Evolutionary conservation across 2,888 invertebrate species (phyloP), one percentile per base, ranked within the genome.

Genomic region (Agriotes lineatus): DNA sequence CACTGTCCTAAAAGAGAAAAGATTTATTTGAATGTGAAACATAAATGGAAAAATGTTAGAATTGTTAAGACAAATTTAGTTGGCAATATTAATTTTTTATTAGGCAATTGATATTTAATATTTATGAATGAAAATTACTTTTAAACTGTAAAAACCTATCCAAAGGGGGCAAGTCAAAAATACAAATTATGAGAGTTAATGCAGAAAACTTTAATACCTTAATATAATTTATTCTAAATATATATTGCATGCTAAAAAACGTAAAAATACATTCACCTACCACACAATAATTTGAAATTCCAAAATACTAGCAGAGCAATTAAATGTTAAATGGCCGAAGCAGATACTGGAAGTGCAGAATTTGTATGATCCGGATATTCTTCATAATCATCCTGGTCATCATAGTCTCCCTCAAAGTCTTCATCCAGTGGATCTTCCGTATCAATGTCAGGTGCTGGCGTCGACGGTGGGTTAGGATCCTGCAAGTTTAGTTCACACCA

Each of bases 381-480:
- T 56, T 89, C 89, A 76, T 89, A 88, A 77, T 90, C 89, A 68
- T 89, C 89, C 75, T 86, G 86, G 61, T 88, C 88, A 73, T 88
- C 88, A 81, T 87, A 80, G 82, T 89, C 81, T 76, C 84, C 78
- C 59, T 83, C 83, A 63, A 72, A 73, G 35, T 75, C 76, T 39
- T 72, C 73, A 37, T 77, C 77, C 18, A 71, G 71, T 2, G 76
- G 72, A 72, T 88, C 88, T 73, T 88, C 89, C 71, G 87, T 87
- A 74, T 87, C 88, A 62, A 88, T 87, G 82, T 88, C 70, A 73
- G 88, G 86, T 70, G 87, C 83, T 70, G 88, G 85, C 75, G 85
- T 83, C 4, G 80, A 56, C 25, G 70, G 63, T 54, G 77, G 78
- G 82, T 82, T 71, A 57, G 75, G 67, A 54, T 81, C 81, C 82